phyloP scores from a whole-genome alignment of 2,113 vertebrate species.

The Leucosticte australis region DNA sequence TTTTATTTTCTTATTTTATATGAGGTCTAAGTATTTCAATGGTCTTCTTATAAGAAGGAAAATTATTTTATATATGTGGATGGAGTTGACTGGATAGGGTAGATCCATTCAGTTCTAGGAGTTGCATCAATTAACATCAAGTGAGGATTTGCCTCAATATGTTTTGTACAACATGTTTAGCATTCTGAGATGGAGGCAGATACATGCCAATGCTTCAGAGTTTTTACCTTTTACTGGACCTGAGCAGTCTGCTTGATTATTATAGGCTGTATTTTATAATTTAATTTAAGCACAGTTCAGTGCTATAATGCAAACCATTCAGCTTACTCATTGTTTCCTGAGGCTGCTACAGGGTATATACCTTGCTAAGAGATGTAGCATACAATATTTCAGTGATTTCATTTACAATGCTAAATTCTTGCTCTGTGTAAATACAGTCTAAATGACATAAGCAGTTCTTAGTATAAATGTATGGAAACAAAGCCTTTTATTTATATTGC shows the following conservation, averaged over 20 bases:
- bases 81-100: not conserved
- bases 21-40: not conserved
- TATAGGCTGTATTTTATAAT: not conserved
- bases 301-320: conserved; percentile 14
- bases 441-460: not conserved
- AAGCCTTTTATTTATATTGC: not conserved
- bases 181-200: not conserved
- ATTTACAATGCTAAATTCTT: not conserved
- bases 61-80: not conserved
- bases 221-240: not conserved
- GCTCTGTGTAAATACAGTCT: not conserved
- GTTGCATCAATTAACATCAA: not conserved
- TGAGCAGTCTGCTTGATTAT: not conserved
- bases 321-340: conserved; percentile 12
- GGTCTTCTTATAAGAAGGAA: not conserved
- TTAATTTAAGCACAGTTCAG: conserved; percentile 27
- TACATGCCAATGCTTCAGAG: not conserved
- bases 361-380: not conserved
- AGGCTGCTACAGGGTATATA: not conserved
- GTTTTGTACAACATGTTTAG: not conserved
- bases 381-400: not conserved
- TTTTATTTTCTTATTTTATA: not conserved
- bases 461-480: not conserved
- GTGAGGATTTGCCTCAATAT: not conserved
- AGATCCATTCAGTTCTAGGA: not conserved